These are phyloP conservation scores for Leucoraja erinaceus DNA, from an alignment of 2,113 vertebrate species.

Conservation along the genomic window DNA sequence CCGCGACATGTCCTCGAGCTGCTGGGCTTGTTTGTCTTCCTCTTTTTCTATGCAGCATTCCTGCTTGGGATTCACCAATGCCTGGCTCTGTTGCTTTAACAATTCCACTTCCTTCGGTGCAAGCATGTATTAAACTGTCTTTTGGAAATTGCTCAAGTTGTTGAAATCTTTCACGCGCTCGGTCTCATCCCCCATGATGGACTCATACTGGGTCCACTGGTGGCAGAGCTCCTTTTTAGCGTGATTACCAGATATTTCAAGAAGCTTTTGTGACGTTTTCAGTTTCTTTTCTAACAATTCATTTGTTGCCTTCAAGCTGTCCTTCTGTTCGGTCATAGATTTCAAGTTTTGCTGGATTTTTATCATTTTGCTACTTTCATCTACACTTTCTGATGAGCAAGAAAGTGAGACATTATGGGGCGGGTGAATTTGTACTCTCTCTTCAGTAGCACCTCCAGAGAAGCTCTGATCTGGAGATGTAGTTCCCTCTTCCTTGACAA, in stretches of 20 bases:
- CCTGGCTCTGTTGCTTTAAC: slow-evolving; percentile 60
- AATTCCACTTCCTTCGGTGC: slow-evolving; percentile 59
- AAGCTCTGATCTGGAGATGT: too few relatives aligned
- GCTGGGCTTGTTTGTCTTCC: slow-evolving; percentile 67
- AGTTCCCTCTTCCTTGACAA: slow-evolving; percentile 63
- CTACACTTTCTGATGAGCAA: background rate
- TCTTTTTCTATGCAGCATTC: slow-evolving; percentile 47
- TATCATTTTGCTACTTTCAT: background rate
- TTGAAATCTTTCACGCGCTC: background rate
- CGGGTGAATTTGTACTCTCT: background rate
- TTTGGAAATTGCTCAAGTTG: slow-evolving; percentile 43
- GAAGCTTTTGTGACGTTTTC: slow-evolving; percentile 52
- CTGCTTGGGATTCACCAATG: slow-evolving; percentile 54
- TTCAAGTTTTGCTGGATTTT: slow-evolving; percentile 37
- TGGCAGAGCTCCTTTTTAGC: slow-evolving; percentile 64
- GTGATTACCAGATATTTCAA: slow-evolving; percentile 52
- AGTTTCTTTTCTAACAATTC: slow-evolving; percentile 54
- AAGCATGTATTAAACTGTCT: slow-evolving; percentile 58
- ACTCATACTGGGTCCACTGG: slow-evolving; percentile 59
- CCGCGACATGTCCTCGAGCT: slow-evolving; percentile 67
- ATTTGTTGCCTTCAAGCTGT: slow-evolving; percentile 60
- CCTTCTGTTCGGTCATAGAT: slow-evolving; percentile 58
- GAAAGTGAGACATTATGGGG: background rate
- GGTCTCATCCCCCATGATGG: slow-evolving; percentile 7
- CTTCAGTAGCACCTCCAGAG: background rate